Conservation (phyloP, 2,888 invertebrate species). For the Anorthoa munda region DNA sequence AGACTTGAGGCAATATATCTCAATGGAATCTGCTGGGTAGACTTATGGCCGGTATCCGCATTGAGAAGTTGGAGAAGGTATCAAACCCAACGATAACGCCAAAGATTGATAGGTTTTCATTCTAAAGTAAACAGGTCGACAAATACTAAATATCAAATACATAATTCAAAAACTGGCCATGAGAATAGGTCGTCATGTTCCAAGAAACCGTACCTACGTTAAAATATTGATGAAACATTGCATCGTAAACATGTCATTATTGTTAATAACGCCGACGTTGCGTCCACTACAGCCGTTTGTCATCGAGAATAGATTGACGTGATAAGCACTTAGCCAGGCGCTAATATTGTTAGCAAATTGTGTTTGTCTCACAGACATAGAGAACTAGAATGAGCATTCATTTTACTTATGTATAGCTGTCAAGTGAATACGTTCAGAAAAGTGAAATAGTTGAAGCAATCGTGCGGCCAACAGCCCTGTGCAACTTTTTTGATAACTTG, state of each 20-base stretch:
- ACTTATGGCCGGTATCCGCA: no score
- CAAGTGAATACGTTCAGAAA: neutral
- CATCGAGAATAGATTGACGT: constrained; percentile 29
- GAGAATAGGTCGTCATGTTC: neutral
- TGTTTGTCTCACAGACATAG: constrained; percentile 33
- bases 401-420: neutral
- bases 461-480: neutral
- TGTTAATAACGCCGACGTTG: constrained; percentile 20
- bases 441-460: neutral
- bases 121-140: no score
- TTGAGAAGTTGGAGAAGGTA: no score
- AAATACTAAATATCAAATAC: neutral
- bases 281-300: constrained; percentile 46
- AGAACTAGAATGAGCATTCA: neutral
- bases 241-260: constrained; percentile 5
- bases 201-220: neutral
- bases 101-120: no score
- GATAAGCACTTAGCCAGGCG: constrained; percentile 38
- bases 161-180: neutral
- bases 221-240: constrained; percentile 2
- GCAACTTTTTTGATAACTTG: no score
- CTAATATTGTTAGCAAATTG: constrained; percentile 29
- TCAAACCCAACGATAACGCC: no score
- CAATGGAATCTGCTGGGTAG: no score
- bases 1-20: no score